A percentile compares a stretch with the other conserved stretches of the same genome.
Conservation (phyloP, 30 jellyfish, hydroid and myxozoan genomes). For the Chironex yamaguchii region DNA sequence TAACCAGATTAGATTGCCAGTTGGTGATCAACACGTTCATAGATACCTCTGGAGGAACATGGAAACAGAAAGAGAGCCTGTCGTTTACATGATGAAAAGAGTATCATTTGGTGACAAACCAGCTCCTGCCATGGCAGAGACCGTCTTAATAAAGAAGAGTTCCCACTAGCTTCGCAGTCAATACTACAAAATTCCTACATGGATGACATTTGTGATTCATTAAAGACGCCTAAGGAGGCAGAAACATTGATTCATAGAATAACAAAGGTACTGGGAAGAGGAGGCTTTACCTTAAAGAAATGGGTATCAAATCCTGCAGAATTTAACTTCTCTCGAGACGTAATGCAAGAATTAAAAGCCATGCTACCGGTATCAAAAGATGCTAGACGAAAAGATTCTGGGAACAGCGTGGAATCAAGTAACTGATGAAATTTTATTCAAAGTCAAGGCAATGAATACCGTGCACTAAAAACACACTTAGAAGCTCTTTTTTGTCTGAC, state of each 20-base stretch:
- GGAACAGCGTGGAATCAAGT: slow-evolving; percentile 38
- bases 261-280: slow-evolving; percentile 6
- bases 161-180: slow-evolving; percentile 31
- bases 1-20: no score
- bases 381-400: slow-evolving; percentile 41
- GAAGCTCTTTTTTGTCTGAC: no score
- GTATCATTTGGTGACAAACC: no score
- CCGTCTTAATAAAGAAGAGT: no score
- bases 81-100: no score
- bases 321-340: not conserved
- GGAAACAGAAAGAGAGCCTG: no score
- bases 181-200: slow-evolving; percentile 4
- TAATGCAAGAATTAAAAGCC: not conserved
- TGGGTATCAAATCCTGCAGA: slow-evolving; percentile 6
- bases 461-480: no score
- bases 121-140: no score
- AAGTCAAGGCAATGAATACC: no score
- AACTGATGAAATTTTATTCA: no score
- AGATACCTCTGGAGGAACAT: no score
- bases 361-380: not conserved
- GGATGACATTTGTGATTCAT: slow-evolving; percentile 39
- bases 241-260: not conserved
- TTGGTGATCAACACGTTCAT: no score
- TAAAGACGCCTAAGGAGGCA: not conserved
- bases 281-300: slow-evolving; percentile 18